Evolutionary conservation across 1,140 invertebrate genomes (phyloP), one percentile per base, ranked within the genome.

Genomic region (Pseudomyrmex sp.): DNA sequence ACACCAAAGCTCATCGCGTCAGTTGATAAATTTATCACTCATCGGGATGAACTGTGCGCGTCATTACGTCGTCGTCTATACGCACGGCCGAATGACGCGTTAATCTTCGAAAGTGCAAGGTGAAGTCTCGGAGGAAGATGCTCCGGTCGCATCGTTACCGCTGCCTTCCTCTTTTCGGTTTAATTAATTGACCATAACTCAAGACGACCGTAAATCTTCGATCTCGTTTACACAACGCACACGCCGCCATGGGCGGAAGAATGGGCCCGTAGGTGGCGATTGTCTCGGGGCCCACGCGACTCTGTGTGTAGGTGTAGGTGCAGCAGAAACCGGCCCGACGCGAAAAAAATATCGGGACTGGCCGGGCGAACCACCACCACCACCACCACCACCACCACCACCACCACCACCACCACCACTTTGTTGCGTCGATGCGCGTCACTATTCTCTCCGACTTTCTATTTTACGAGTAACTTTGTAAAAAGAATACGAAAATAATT

Each of bases 141-240:
- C 46, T n/a, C 1, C n/a, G 5, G 18, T 52, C 46, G 70, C 63
- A 88, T 89, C 88, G 82, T 90, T 88, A 89, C 50, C 46, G 65
- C 15, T 52, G 26, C 66, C 80, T 54, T 74, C 86, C 76, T 75
- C 77, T 65, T 74, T 61, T 62, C 75, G 84, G 83, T 89, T 91
- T 91, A 92, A 93, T 93, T 93, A 93, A 93, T 92, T 92, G 92
- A 92, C 91, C 90, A 92, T 93, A 93, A 93, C 91, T 92, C 92
- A 90, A 86, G 87, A 90, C 90, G 92, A 91, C 83, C 90, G 91
- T 93, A 93, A 94, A 94, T 94, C 91, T 92, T 83, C 82, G 90
- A 91, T 92, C 91, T 89, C 86, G 75, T 86, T 70, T 77, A 12
- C 77, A 76, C 83, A 75, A 73, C 76, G 85, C 82, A 72, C 59